Evolutionary conservation across 2,888 invertebrate species (phyloP), one percentile per base, ranked within the genome.

Genomic region (Drosophila dives): DNA sequence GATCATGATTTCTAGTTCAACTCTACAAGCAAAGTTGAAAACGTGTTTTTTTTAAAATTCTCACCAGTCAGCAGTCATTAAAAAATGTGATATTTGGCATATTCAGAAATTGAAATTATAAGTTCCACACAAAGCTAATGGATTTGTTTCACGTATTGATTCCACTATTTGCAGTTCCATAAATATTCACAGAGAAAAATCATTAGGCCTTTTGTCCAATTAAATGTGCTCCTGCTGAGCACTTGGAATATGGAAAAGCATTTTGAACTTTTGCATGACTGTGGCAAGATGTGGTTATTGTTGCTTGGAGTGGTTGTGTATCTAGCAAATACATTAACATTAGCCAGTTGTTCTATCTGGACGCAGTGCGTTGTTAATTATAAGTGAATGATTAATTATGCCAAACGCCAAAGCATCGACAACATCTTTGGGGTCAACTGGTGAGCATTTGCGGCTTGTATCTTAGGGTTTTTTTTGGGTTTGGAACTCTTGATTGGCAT

Each of bases 331-430:
- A 80, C 75, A 81, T 68, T 75, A 78, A 82, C 87, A 82, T 87
- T 82, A 87, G 87, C 87, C 79, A 86, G 81, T 77, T 86, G 79
- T 88, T 90, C 89, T 86, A 88, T 78, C 72, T 80, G 78, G 82
- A 84, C 80, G 78, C 72, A 80, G 64, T 76, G 81, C 59, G 81
- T 71, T 86, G 86, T 86, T 86, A 86, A 86, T 86, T 86, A 90
- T 90, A 88, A 88, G 76, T 75, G 79, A 77, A 90, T 90, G 86
- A 86, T 86, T 86, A 86, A 86, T 86, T 86, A 86, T 86, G 86
- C 79, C 82, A 80, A 78, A 66, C 66, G 73, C 66, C 67, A 65
- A 69, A 59, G 73, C 81, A 75, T 74, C 84, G 84, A 77, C 72
- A 73, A 79, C 75, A 76, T 61, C 73, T 59, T 68, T 74, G 74